These are phyloP conservation scores for Zosterops pallidus DNA, from an alignment of 2,113 vertebrate genomes.

Conservation along the genomic window DNA sequence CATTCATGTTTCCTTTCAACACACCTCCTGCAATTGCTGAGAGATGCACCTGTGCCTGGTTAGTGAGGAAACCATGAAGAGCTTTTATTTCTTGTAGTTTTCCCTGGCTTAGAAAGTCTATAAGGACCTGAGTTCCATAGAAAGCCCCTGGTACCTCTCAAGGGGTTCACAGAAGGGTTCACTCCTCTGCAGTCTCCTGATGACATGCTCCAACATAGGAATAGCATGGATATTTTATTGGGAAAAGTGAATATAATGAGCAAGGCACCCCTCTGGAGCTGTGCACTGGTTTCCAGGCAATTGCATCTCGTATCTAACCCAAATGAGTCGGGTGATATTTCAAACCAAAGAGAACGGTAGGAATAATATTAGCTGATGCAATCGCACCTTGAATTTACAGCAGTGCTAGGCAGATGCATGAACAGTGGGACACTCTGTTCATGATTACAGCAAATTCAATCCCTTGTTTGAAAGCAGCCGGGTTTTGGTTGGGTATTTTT, in stretches of 20 bases:
- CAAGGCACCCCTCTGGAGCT: not conserved
- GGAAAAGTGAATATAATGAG: not conserved
- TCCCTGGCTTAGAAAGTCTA: not conserved
- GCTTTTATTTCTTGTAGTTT: not conserved
- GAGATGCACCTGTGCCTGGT: not conserved
- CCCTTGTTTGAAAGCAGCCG: conserved; percentile 11
- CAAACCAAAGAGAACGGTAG: conserved; percentile 6
- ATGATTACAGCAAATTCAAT: conserved; percentile 8
- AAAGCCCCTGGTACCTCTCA: not conserved
- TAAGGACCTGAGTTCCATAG: not conserved
- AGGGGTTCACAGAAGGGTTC: not conserved
- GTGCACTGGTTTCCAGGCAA: conserved; percentile 12
- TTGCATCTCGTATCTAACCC: not conserved
- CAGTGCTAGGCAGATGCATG: not conserved
- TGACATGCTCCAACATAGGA: not conserved
- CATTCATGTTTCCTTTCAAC: not conserved
- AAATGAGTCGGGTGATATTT: not conserved
- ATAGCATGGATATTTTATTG: not conserved
- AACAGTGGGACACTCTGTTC: not conserved
- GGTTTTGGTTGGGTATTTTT: not conserved
- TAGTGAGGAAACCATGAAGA: not conserved
- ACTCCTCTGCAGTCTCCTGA: not conserved
- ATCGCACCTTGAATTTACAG: conserved; percentile 27
- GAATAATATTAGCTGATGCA: conserved; percentile 47
- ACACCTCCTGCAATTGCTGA: not conserved